Evolutionary conservation across 2,113 vertebrate species (phyloP).

Genomic region (Cavia aperea): DNA sequence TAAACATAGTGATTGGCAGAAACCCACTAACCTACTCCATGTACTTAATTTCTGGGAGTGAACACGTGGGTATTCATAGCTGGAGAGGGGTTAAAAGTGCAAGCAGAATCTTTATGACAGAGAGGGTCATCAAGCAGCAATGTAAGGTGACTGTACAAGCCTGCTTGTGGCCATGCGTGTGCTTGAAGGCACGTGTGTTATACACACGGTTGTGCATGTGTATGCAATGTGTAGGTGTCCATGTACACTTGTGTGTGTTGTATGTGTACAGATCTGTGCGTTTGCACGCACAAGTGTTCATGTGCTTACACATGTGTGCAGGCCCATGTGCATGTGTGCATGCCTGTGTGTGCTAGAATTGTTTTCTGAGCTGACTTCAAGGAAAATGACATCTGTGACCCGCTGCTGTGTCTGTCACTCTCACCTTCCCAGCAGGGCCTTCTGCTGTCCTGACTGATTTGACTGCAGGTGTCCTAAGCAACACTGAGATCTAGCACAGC

Average conservation of each 20-base stretch:
- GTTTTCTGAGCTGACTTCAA: neutral
- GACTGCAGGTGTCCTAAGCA: accelerated
- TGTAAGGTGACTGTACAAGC: neutral
- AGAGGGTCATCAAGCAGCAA: accelerated
- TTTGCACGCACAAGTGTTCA: accelerated
- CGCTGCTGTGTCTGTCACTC: accelerated
- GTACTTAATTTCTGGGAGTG: neutral
- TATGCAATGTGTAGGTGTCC: neutral
- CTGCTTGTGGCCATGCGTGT: neutral
- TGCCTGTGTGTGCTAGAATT: neutral
- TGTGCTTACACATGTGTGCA: too few relatives aligned
- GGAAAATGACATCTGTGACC: accelerated
- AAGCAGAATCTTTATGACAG: neutral
- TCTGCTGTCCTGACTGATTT: neutral
- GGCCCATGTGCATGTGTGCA: too few relatives aligned
- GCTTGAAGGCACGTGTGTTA: neutral
- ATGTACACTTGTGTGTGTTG: neutral
- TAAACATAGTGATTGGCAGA: neutral
- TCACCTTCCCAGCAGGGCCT: accelerated
- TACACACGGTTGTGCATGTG: neutral
- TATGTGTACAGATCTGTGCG: neutral
- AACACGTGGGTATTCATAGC: accelerated
- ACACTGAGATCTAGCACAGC: accelerated
- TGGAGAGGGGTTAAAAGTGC: neutral
- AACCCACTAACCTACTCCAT: accelerated